Percentiles rank a stretch among this genome's conserved stretches.
Evolutionary conservation across 2,888 invertebrate species (phyloP).

Genomic region (Aspidiotus rigidus): DNA sequence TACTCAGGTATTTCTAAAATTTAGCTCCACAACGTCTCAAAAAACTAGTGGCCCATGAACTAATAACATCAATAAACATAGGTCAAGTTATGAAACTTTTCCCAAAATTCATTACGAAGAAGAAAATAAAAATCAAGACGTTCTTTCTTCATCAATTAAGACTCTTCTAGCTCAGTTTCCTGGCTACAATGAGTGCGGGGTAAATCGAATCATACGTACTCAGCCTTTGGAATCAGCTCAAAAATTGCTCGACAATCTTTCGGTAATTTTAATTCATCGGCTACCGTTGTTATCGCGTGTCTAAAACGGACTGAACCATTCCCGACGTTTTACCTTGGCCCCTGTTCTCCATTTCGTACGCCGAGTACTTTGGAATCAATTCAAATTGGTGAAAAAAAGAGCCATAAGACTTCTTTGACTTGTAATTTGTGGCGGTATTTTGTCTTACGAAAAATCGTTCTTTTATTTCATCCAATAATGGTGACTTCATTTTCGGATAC

Average conservation of each 20-base stretch:
- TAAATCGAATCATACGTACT: too few relatives aligned
- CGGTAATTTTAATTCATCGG: slow-evolving; percentile 46
- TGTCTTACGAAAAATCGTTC: background rate
- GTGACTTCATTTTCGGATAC: slow-evolving; percentile 39
- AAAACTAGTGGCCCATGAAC: too few relatives aligned
- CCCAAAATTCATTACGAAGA: too few relatives aligned
- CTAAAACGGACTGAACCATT: slow-evolving; percentile 34
- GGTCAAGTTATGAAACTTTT: too few relatives aligned
- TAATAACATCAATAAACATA: too few relatives aligned
- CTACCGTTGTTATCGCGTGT: slow-evolving; percentile 38
- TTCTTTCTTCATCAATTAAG: too few relatives aligned
- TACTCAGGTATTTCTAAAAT: too few relatives aligned
- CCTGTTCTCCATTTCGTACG: slow-evolving; percentile 31
- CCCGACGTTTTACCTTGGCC: slow-evolving; percentile 35
- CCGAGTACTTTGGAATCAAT: slow-evolving; percentile 21
- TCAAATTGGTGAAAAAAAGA: slow-evolving; percentile 18
- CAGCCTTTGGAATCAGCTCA: slow-evolving; percentile 47
- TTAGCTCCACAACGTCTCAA: too few relatives aligned
- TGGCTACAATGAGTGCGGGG: too few relatives aligned
- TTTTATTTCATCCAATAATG: background rate
- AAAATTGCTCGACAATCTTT: slow-evolving; percentile 46
- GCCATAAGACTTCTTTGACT: background rate
- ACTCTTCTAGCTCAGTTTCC: too few relatives aligned
- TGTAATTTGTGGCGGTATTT: background rate
- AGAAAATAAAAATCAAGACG: too few relatives aligned